Evolutionary conservation across 2,888 invertebrate species (phyloP).

Genomic region (Poecilus cupreus): DNA sequence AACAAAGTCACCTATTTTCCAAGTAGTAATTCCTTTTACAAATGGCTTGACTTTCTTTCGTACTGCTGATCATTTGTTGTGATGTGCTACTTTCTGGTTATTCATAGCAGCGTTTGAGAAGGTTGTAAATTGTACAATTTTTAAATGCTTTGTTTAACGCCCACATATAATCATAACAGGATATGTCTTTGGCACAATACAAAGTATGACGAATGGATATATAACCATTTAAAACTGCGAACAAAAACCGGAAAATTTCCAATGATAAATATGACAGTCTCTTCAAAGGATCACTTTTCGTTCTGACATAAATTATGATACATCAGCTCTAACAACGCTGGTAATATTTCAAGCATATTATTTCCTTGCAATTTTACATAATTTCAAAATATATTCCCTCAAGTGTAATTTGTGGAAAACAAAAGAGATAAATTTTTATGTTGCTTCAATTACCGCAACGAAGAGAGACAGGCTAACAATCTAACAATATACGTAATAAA

Average conservation of each 20-base stretch:
- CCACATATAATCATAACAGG: neutral
- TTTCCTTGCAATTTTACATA: neutral
- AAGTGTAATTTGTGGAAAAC: neutral
- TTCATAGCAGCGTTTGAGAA: neutral
- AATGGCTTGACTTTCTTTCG: slow-evolving; percentile 24
- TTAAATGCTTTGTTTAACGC: slow-evolving; percentile 13
- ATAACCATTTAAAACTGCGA: too few species aligned
- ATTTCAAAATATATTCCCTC: neutral
- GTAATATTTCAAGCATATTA: neutral
- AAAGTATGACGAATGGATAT: slow-evolving; percentile 30
- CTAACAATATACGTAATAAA: slow-evolving; percentile 39
- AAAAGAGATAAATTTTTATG: neutral
- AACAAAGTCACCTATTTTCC: slow-evolving; percentile 34
- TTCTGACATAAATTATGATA: slow-evolving; percentile 19
- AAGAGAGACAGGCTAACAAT: slow-evolving; percentile 32
- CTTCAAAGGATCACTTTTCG: slow-evolving; percentile 20
- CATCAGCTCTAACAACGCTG: neutral
- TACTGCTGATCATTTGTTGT: slow-evolving; percentile 25
- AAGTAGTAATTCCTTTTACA: slow-evolving; percentile 18
- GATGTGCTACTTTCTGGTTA: slow-evolving; percentile 40
- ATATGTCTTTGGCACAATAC: slow-evolving; percentile 11
- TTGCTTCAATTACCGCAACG: slow-evolving; percentile 15
- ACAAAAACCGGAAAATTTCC: slow-evolving; percentile 12
- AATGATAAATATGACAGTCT: slow-evolving; percentile 11
- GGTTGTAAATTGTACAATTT: slow-evolving; percentile 22